Evolutionary conservation across 2,888 invertebrate genomes (phyloP), one percentile per base, ranked within the genome.

Genomic region (Athripsodes cinereus): DNA sequence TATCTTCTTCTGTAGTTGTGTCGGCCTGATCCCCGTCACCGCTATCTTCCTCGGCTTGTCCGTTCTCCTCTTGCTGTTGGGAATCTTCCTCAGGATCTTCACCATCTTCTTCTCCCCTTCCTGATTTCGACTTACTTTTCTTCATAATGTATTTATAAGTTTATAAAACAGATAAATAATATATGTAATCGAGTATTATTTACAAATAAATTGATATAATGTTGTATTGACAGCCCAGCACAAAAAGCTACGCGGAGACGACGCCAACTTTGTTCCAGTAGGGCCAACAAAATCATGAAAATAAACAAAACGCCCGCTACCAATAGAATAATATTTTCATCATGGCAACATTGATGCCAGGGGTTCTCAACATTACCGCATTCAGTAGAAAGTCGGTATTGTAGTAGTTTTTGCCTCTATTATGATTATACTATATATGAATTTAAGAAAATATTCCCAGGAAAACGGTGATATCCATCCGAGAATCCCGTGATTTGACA

Each of bases 1-100:
- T 52, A 19, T 70, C 66, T 26, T 68, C 21, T 2, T 50, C 53
- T 48, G 18, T 34, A 20, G 51, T 51, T 8, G 40, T 8, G 13
- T 13, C 16, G 40, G 13, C 22, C 22, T 34, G 31, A 21, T 56
- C 53, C 16, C 16, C 48, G 13, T 51, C 26, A 20, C 26, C 31
- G 31, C 21, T 57, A 21, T 59, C 56, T 21, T 20, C 52, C 11
- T 56, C 54, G 47, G 26, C 46, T 13, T 53, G 48, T n/a, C 40
- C 53, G 21, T 52, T 52, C 47, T 46, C 53, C 18, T 48, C 53
- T 10, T 22, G 22, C 22, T 22, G 22, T 34, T 21, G 44, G 10
- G n/a, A 35, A 6, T 53, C 52, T 26, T 40, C 55, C 6, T 47
- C 48, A 21, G 40, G 18, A 13, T 47, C 52, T n/a, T 54, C 53